These are phyloP conservation scores for Lophochroa leadbeateri DNA, from an alignment of 2,113 vertebrate genomes.

Conservation along the genomic window DNA sequence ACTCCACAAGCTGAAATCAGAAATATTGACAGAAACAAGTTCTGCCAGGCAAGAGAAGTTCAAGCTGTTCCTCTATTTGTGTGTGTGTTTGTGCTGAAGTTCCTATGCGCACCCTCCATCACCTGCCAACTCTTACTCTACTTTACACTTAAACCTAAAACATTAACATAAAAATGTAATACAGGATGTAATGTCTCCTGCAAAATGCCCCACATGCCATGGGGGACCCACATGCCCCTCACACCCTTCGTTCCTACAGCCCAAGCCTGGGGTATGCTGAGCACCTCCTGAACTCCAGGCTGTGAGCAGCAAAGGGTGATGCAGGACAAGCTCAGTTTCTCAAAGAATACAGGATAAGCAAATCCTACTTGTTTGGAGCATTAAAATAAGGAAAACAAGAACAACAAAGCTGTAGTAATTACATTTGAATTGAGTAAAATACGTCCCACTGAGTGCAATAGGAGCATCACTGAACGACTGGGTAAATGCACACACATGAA, in stretches of 20 bases:
- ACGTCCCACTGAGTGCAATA: too few species aligned
- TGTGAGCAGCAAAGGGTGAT: rapidly evolving
- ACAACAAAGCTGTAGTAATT: background rate
- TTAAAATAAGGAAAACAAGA: background rate
- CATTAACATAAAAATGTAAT: background rate
- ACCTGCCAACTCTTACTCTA: background rate
- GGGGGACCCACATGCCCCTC: rapidly evolving
- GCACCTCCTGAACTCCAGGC: background rate
- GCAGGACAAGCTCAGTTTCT: background rate
- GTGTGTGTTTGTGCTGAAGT: background rate
- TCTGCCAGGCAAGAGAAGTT: conserved; percentile 27
- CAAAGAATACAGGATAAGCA: background rate
- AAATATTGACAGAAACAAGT: conserved; percentile 52
- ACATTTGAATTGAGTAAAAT: background rate
- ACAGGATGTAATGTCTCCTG: background rate
- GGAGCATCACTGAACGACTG: background rate
- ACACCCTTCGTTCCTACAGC: background rate
- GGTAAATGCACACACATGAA: background rate
- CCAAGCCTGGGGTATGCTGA: background rate
- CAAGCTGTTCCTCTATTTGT: background rate
- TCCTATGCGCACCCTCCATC: background rate
- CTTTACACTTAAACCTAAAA: background rate
- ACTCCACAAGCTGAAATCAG: conserved; percentile 37
- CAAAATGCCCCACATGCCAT: rapidly evolving
- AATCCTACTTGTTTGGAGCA: background rate